Evolutionary conservation across 2,888 invertebrate species (phyloP).

Genomic region (Phoenoteleia sp.): DNA sequence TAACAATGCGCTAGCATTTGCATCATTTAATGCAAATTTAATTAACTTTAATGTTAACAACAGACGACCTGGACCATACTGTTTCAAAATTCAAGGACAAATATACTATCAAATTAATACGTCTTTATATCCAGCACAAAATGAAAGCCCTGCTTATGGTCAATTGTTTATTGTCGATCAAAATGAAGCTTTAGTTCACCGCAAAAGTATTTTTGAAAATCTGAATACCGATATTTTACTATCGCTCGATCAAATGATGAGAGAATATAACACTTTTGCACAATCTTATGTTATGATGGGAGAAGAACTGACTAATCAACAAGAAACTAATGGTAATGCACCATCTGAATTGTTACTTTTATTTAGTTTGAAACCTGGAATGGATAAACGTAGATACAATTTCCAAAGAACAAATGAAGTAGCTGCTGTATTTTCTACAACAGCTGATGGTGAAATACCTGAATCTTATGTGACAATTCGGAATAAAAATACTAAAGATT

Average conservation of each 20-base stretch:
- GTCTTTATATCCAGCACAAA: conserved; percentile 42
- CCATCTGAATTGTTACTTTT: conserved; percentile 51
- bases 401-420: too few species aligned
- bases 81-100: too few species aligned
- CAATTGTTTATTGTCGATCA: conserved; percentile 70
- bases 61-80: neutral
- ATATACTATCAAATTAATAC: too few species aligned
- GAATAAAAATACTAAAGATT: neutral
- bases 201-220: neutral
- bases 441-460: conserved; percentile 72
- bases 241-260: conserved; percentile 61
- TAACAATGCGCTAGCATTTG: neutral
- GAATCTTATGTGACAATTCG: conserved; percentile 66
- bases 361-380: conserved; percentile 64
- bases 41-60: neutral
- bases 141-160: conserved; percentile 58
- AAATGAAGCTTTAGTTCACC: conserved; percentile 50
- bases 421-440: conserved; percentile 65
- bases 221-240: conserved; percentile 38
- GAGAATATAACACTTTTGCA: conserved; percentile 61
- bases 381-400: conserved; percentile 64
- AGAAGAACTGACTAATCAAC: conserved; percentile 49
- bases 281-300: conserved; percentile 69
- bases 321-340: neutral
- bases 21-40: conserved; percentile 7